A percentile compares a stretch with the other conserved stretches of the same genome.
phyloP scores from a whole-genome alignment of 92 coral and sea anemone genomes.

The Actinostola sp. region DNA sequence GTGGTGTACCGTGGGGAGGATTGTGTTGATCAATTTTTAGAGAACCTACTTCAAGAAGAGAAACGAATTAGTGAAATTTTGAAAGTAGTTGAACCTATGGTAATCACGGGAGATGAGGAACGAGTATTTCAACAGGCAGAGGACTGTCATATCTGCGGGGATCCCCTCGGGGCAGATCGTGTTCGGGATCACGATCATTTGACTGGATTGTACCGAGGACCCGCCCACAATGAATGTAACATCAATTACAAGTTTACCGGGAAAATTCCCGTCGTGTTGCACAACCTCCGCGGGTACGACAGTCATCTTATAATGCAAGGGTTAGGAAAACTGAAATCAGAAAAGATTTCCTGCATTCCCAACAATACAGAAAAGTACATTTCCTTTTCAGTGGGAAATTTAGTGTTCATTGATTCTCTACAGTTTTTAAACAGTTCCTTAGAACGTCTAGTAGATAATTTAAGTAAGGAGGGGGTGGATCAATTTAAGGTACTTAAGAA shows the following conservation, averaged over 20 bases:
- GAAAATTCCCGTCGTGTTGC: constrained; percentile 43
- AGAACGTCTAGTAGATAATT: constrained; percentile 26
- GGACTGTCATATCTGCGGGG: constrained; percentile 47
- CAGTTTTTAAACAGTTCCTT: constrained; percentile 46
- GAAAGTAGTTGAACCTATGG: constrained; percentile 33
- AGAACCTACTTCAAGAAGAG: neutral
- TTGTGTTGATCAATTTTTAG: constrained; percentile 14
- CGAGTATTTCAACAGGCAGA: constrained; percentile 39
- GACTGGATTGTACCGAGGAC: constrained; percentile 9
- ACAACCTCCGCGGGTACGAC: constrained; percentile 45
- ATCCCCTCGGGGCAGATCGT: constrained; percentile 35
- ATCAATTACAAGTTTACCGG: constrained; percentile 33
- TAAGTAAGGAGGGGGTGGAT: constrained; percentile 14
- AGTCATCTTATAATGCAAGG: no score
- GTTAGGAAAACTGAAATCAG: constrained; percentile 31
- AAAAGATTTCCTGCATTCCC: constrained; percentile 52
- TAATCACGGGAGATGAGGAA: constrained; percentile 27
- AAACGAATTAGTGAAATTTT: neutral
- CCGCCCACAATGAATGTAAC: no score
- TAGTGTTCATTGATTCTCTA: constrained; percentile 43
- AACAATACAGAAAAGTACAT: constrained; percentile 68
- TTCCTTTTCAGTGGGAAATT: constrained; percentile 48
- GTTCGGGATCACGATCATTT: constrained; percentile 48
- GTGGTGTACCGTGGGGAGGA: constrained; percentile 11
- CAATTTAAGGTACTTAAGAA: no score